Base-by-base conservation (phyloP, 2,113 vertebrate species). In the Seriola dumerili region DNA sequence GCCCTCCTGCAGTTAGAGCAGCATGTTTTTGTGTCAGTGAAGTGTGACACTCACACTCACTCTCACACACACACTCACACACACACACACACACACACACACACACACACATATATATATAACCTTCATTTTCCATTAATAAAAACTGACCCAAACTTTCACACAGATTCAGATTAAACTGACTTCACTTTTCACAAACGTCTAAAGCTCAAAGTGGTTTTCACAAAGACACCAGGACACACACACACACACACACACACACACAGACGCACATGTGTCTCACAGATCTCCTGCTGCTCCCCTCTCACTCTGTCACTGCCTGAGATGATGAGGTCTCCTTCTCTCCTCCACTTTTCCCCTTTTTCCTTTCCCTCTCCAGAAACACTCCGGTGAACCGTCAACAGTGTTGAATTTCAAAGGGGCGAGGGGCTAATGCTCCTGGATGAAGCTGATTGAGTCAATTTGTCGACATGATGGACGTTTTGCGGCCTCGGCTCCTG, bases 321-420 rank as follows among this genome's bases (percentile, higher is more conserved):
- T 55, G 50, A 68, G 58, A 80, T 52, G 83, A 76, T 34, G 79
- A 90, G 83, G 71, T 72, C 85, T 82, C 85, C 84, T 69, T 14
- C 40, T 73, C 54, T 67, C 46, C 12, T 80, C 76, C 84, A 46
- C 54, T 72, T 38, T 75, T 69, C 34, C 93, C 93, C 55, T 66
- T 67, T 95, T 94, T 94, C 95, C 95, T 96, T 96, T 96, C 95
- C 94, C 95, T 95, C 95, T 96, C 95, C 96, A 96, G 96, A 80
- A 85, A 82, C 78, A 84, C 83, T 83, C 36, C 1, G 44, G 5
- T 72, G 87, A 89, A 91, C 84, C 78, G 46, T 88, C 90, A 94
- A 79, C 85, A 85, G 91, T 88, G 88, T 93, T 78, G 66, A 0
- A 44, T 93, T 94, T 94, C 93, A 93, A 94, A 94, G 88, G 34